phyloP scores from a whole-genome alignment of 2,888 invertebrate genomes.

The Galerucella nymphaeae region DNA sequence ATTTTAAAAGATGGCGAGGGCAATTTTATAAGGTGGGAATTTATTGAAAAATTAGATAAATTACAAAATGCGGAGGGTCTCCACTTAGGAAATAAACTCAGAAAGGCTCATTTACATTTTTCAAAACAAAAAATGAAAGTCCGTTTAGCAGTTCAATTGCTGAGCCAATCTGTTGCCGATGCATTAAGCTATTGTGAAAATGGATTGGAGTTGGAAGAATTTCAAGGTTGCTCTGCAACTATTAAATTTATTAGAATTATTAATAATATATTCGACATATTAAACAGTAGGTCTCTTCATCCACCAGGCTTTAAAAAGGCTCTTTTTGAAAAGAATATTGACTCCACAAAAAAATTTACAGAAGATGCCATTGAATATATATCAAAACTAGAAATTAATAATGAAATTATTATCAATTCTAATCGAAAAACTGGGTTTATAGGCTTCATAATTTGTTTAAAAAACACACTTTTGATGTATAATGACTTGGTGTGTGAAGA shows the following conservation, averaged over 20 bases:
- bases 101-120: constrained; percentile 30
- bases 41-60: constrained; percentile 24
- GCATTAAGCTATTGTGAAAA: constrained; percentile 14
- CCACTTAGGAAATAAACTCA: constrained; percentile 34
- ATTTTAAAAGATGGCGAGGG: constrained; percentile 22
- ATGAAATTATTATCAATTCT: constrained; percentile 13
- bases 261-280: constrained; percentile 2
- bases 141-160: constrained; percentile 17
- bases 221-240: constrained; percentile 4
- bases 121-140: constrained; percentile 32
- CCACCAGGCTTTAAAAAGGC: constrained; percentile 1
- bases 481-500: background rate
- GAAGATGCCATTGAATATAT: constrained; percentile 10
- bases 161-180: constrained; percentile 25
- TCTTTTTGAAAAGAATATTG: constrained; percentile 10
- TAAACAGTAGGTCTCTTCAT: constrained; percentile 14
- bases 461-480: constrained; percentile 5
- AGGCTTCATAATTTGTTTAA: constrained; percentile 9
- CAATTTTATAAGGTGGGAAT: constrained; percentile 31
- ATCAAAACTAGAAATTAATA: constrained; percentile 11
- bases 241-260: background rate
- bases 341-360: constrained; percentile 1
- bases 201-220: background rate
- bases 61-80: constrained; percentile 33
- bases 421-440: constrained; percentile 12